A percentile compares a stretch with the other conserved stretches of the same genome.
Evolutionary conservation across 2,113 vertebrate species (phyloP).

Genomic region (Rhizomys pruinosus): DNA sequence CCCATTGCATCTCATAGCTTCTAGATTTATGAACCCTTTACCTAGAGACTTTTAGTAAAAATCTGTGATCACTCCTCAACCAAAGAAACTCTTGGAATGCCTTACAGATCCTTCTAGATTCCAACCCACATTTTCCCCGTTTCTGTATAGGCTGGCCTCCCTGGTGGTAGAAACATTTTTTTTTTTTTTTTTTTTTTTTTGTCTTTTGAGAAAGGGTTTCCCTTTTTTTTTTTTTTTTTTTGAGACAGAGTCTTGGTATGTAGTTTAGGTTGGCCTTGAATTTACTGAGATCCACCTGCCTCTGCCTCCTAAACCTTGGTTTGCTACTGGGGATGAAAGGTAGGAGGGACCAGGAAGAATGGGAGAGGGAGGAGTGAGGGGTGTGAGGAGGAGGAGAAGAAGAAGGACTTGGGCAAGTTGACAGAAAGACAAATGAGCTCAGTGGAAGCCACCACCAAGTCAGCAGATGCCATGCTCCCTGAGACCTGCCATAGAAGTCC

Average conservation of each 20-base stretch:
- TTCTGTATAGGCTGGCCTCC: constrained; percentile 28
- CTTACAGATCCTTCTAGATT: constrained; percentile 54
- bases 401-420: not conserved
- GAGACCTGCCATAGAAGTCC: not conserved
- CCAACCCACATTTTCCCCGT: constrained; percentile 50
- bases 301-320: constrained; percentile 52
- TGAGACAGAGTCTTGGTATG: no score
- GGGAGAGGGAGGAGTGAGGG: not conserved
- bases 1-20: constrained; percentile 49
- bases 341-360: not conserved
- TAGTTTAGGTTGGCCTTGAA: no score
- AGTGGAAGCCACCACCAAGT: not conserved
- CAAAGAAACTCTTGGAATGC: constrained; percentile 47
- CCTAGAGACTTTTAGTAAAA: constrained; percentile 55
- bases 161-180: not conserved
- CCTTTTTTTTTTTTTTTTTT: no score
- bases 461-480: not conserved
- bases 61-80: constrained; percentile 37
- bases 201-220: no score
- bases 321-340: not conserved
- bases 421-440: not conserved
- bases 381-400: no score
- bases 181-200: no score
- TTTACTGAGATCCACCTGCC: no score
- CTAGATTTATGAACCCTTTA: constrained; percentile 57